Evolutionary conservation across 2,888 invertebrate species (phyloP).

Genomic region (Plebejus melissa): DNA sequence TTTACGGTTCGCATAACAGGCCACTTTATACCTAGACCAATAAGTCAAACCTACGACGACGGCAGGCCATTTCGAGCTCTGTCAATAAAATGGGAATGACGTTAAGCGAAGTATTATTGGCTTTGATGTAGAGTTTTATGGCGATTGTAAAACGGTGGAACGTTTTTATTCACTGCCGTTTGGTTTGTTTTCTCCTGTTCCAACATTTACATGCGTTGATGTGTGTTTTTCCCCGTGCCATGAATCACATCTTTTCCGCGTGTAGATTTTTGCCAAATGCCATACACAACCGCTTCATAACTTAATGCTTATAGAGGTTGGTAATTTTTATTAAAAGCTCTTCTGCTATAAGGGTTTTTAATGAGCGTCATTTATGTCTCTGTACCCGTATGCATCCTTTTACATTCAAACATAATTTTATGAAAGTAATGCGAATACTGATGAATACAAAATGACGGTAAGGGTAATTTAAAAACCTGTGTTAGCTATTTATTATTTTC

Average conservation of each 20-base stretch:
- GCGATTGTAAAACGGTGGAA: conserved; percentile 53
- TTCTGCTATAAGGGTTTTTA: background rate
- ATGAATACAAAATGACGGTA: background rate
- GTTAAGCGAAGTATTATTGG: conserved; percentile 25
- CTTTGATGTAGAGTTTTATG: conserved; percentile 57
- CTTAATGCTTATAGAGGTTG: background rate
- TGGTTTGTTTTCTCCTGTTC: conserved; percentile 47
- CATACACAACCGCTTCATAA: background rate
- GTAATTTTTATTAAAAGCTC: background rate
- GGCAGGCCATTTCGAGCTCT: conserved; percentile 21
- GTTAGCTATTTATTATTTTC: conserved; percentile 11
- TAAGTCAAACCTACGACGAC: conserved; percentile 20
- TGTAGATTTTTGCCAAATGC: background rate
- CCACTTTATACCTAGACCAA: conserved; percentile 13
- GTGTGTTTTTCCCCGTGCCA: conserved; percentile 39
- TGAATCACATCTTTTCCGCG: background rate
- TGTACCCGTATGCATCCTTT: background rate
- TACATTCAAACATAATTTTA: conserved; percentile 9
- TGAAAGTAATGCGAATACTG: background rate
- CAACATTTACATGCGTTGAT: conserved; percentile 41
- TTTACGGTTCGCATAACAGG: conserved; percentile 3
- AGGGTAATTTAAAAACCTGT: conserved; percentile 1
- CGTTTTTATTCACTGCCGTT: conserved; percentile 47
- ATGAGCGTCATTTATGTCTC: background rate
- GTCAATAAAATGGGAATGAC: conserved; percentile 23